A percentile compares a stretch with the other conserved stretches of the same genome.
Conservation (phyloP, 2,797 vertebrate genomes). For the Bovichtus variegatus region DNA sequence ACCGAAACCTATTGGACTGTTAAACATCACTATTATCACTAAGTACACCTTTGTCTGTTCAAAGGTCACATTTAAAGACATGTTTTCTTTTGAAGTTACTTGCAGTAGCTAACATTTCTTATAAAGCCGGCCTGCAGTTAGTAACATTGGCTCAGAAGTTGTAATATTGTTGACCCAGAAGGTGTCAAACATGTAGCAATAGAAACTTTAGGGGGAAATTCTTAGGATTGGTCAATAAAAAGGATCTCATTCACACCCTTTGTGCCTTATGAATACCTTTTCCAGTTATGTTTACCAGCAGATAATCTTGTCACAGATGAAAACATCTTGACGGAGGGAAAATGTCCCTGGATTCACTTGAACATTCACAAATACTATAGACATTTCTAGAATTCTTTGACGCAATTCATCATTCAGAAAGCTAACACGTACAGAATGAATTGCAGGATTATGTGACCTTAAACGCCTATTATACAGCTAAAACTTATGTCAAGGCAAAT, state of each 20-base stretch:
- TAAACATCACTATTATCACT: too few species aligned
- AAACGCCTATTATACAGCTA: constrained; percentile 2
- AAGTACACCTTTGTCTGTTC: not conserved
- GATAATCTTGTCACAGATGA: not conserved
- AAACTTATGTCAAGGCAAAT: constrained; percentile 12
- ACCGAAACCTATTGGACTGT: not conserved
- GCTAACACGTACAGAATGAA: constrained; percentile 13
- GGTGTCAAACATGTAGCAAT: not conserved
- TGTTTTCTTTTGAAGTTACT: too few species aligned
- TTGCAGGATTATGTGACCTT: constrained; percentile 25
- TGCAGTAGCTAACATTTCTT: too few species aligned
- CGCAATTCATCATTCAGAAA: not conserved
- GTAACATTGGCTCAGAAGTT: too few species aligned
- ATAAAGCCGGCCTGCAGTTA: not conserved
- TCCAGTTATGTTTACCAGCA: not conserved
- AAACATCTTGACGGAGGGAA: not conserved
- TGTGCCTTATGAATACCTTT: not conserved
- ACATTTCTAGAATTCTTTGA: not conserved
- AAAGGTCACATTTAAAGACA: not conserved
- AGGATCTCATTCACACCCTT: not conserved
- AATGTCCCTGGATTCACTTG: not conserved
- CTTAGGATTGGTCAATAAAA: not conserved
- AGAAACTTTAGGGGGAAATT: not conserved
- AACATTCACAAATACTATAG: not conserved
- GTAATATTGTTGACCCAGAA: not conserved